Conservation (phyloP, 1,140 invertebrate genomes). For the Apis mellifera region DNA sequence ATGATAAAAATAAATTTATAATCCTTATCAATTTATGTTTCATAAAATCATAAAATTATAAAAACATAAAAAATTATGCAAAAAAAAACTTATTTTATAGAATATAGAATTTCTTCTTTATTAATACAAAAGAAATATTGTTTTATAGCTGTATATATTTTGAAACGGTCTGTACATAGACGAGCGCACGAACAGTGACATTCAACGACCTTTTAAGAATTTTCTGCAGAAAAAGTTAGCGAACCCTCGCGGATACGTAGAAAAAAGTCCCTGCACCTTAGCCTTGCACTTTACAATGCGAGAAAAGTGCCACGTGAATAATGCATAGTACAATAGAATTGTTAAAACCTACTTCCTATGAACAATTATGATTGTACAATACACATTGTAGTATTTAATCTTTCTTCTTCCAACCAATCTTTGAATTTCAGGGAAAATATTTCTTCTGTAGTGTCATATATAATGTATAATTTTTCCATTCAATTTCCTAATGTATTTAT, state of each 20-base stretch:
- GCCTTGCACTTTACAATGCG: slow-evolving; percentile 38
- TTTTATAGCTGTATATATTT: too few relatives aligned
- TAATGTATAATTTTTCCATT: too few relatives aligned
- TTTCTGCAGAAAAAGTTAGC: slow-evolving; percentile 47
- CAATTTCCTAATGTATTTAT: too few relatives aligned
- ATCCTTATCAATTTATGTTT: too few relatives aligned
- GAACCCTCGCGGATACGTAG: slow-evolving; percentile 32
- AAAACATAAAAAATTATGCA: background rate
- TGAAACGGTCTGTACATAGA: slow-evolving; percentile 11
- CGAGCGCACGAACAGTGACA: slow-evolving; percentile 5
- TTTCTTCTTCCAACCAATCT: background rate
- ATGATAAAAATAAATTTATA: too few relatives aligned
- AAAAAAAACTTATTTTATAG: background rate
- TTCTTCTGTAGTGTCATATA: too few relatives aligned
- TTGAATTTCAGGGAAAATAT: too few relatives aligned
- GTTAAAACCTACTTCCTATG: background rate
- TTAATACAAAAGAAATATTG: background rate
- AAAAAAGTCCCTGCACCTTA: slow-evolving; percentile 17
- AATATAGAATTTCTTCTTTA: background rate
- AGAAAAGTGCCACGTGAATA: slow-evolving; percentile 31
- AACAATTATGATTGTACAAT: background rate
- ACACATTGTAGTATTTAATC: background rate
- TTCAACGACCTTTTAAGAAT: slow-evolving; percentile 52
- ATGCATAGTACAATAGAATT: slow-evolving; percentile 12
- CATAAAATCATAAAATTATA: background rate